Conservation (phyloP, 2,113 vertebrate genomes). For the Campylomormyrus tamandua region DNA sequence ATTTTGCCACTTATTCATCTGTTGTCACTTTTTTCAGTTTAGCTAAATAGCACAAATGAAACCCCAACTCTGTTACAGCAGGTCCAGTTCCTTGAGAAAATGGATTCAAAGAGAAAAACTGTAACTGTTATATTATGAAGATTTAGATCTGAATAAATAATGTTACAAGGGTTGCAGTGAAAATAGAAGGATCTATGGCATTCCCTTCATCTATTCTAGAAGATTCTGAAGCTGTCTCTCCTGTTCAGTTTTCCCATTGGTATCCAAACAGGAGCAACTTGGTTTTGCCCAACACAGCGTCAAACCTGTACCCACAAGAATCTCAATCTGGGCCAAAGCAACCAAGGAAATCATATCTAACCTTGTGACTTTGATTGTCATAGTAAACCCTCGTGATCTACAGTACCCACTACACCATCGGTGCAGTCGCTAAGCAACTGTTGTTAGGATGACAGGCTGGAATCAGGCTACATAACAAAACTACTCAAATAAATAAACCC, state of each 20-base stretch:
- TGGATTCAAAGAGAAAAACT: not conserved
- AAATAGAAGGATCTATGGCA: not conserved
- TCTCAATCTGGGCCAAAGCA: not conserved
- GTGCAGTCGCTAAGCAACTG: not conserved
- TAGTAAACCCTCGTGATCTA: not conserved
- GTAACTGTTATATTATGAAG: not conserved
- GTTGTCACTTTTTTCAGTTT: not conserved
- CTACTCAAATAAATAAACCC: not conserved
- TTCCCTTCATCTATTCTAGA: not conserved
- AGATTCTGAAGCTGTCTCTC: not conserved
- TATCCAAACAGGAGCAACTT: not conserved
- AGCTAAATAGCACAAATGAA: not conserved
- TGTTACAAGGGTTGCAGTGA: not conserved
- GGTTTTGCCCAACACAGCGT: not conserved
- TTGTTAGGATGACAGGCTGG: not conserved
- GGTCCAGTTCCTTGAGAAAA: not conserved
- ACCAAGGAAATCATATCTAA: not conserved
- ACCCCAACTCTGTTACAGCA: not conserved
- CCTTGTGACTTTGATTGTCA: not conserved
- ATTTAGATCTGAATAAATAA: not conserved
- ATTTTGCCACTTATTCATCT: too few relatives aligned
- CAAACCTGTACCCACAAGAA: not conserved
- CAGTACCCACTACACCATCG: not conserved
- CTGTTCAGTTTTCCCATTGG: not conserved
- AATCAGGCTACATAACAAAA: not conserved